Percentiles rank a stretch among this genome's conserved stretches.
These are phyloP conservation scores for Deroplatys truncata DNA, from an alignment of 2,888 invertebrate species.

Conservation along the genomic window DNA sequence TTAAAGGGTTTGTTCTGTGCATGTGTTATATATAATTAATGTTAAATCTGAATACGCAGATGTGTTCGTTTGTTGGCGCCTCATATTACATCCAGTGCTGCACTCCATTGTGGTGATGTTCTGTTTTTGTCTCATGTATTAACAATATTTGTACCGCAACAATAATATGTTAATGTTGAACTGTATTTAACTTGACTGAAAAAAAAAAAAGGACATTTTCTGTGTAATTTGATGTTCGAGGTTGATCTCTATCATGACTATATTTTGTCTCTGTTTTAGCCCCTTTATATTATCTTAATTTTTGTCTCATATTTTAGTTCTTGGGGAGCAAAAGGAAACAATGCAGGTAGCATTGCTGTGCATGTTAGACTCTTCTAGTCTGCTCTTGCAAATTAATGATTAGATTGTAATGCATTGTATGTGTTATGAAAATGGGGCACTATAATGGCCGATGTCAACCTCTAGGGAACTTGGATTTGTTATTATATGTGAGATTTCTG, in stretches of 20 bases:
- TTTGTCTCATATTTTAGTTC: not conserved
- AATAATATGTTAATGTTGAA: conserved; percentile 9
- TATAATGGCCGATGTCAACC: not conserved
- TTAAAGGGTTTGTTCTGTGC: conserved; percentile 1
- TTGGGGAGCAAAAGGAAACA: not conserved
- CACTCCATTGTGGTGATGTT: conserved; percentile 2
- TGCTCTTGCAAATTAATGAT: not conserved
- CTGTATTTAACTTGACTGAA: conserved; percentile 7
- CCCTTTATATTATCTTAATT: not conserved
- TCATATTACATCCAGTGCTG: conserved; percentile 11
- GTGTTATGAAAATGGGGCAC: not conserved
- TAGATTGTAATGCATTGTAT: not conserved
- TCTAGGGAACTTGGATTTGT: not conserved
- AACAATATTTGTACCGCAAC: conserved; percentile 1
- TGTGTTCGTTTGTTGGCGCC: not conserved
- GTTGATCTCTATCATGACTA: not conserved
- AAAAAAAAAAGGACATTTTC: not conserved
- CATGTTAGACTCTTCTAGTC: not conserved
- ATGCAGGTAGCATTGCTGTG: not conserved
- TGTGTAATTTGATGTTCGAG: not conserved
- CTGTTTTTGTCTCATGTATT: not conserved
- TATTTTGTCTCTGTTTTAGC: not conserved
- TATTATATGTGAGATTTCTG: not conserved
- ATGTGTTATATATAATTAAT: conserved; percentile 20
- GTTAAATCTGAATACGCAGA: not conserved